phyloP scores from a whole-genome alignment of 1,140 invertebrate genomes.

The Procambarus clarkii region DNA sequence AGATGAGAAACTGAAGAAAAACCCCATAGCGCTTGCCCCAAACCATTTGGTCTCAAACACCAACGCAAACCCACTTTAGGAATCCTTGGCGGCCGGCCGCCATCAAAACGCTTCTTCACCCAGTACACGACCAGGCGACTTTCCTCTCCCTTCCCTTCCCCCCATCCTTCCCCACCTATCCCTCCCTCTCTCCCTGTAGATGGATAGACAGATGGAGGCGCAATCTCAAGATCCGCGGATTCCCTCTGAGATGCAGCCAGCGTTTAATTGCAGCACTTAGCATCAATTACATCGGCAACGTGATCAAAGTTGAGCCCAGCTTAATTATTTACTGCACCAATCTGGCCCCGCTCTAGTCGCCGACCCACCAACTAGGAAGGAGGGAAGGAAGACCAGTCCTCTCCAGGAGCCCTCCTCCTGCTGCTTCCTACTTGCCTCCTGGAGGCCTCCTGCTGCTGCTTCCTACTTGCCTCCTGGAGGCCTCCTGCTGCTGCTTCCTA shows the following conservation, averaged over 20 bases:
- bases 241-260: constrained; percentile 64
- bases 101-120: neutral
- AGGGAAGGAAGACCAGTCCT: neutral
- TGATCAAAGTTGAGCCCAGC: constrained; percentile 65
- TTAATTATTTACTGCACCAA: constrained; percentile 68
- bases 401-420: too few relatives aligned
- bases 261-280: constrained; percentile 69
- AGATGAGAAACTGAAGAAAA: too few relatives aligned
- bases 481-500: too few relatives aligned
- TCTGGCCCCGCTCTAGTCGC: constrained; percentile 41
- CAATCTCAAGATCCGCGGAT: constrained; percentile 65
- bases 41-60: neutral
- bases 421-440: too few relatives aligned
- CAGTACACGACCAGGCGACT: too few relatives aligned
- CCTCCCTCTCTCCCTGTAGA: constrained; percentile 28
- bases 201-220: constrained; percentile 36
- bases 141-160: too few relatives aligned
- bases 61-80: constrained; percentile 2
- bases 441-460: too few relatives aligned
- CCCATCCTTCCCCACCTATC: neutral
- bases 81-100: neutral
- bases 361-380: neutral
- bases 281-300: constrained; percentile 66
- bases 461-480: too few relatives aligned
- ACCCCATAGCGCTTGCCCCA: too few relatives aligned